Evolutionary conservation across 2,888 invertebrate genomes (phyloP).

Genomic region (Itoplectis maculator): DNA sequence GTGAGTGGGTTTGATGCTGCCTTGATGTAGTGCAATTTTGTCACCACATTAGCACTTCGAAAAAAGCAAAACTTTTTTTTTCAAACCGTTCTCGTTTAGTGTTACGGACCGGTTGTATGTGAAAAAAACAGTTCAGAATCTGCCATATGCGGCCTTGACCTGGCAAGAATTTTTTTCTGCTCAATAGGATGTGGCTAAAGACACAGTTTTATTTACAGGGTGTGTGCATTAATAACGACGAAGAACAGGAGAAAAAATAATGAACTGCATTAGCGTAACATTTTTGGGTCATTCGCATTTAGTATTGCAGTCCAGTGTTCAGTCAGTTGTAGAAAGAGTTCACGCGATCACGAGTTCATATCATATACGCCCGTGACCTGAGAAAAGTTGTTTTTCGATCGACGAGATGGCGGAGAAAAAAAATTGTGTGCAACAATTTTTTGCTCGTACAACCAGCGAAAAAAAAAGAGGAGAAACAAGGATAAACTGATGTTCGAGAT

Average conservation of each 20-base stretch:
- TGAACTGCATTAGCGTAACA: too few relatives aligned
- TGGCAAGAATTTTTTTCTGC: too few relatives aligned
- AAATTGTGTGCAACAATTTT: neutral
- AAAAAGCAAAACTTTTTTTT: neutral
- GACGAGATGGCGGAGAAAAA: neutral
- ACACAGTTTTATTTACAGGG: too few relatives aligned
- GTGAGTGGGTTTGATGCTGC: too few relatives aligned
- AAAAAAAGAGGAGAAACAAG: constrained; percentile 12
- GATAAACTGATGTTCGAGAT: constrained; percentile 10
- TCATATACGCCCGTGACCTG: neutral
- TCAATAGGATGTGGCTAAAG: too few relatives aligned
- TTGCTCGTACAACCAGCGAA: neutral
- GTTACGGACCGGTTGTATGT: neutral
- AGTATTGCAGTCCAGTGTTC: neutral
- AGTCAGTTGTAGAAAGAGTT: neutral
- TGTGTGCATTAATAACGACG: too few relatives aligned
- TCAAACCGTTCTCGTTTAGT: neutral
- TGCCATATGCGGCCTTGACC: neutral
- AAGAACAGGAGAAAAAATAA: too few relatives aligned
- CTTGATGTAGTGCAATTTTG: constrained; percentile 6
- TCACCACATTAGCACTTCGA: constrained; percentile 7
- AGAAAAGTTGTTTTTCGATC: neutral
- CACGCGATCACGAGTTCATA: neutral
- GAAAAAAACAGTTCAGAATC: neutral
- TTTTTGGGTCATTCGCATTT: neutral